These are phyloP conservation scores for Thymelicus sylvestris DNA, from an alignment of 2,888 invertebrate genomes.

Conservation along the genomic window DNA sequence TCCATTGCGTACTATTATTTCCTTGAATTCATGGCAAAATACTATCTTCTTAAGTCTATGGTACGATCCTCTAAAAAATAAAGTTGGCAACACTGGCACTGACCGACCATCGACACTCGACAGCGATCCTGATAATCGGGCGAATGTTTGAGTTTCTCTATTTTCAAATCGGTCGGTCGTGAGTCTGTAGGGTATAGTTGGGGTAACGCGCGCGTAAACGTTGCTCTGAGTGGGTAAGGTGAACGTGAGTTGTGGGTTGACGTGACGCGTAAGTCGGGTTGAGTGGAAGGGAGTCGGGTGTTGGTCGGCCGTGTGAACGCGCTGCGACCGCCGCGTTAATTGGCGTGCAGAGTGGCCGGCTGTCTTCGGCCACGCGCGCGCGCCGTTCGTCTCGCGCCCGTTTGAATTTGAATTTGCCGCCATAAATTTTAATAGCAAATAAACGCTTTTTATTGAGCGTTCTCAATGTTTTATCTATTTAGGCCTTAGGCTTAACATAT, in stretches of 20 bases:
- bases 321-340: slow-evolving; percentile 77
- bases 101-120: slow-evolving; percentile 82
- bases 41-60: no score
- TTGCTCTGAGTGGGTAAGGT: slow-evolving; percentile 51
- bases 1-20: no score
- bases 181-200: slow-evolving; percentile 52
- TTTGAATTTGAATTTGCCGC: slow-evolving; percentile 66
- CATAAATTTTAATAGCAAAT: slow-evolving; percentile 58
- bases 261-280: slow-evolving; percentile 45
- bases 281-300: slow-evolving; percentile 58
- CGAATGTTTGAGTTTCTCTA: slow-evolving; percentile 80
- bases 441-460: slow-evolving; percentile 45
- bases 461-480: slow-evolving; percentile 41
- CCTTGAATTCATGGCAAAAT: no score
- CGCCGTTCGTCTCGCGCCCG: slow-evolving; percentile 58
- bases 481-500: neutral
- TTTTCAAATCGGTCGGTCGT: slow-evolving; percentile 74
- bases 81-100: no score
- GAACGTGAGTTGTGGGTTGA: slow-evolving; percentile 55
- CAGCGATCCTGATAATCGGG: slow-evolving; percentile 81
- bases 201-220: slow-evolving; percentile 62
- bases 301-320: slow-evolving; percentile 73
- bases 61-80: no score
- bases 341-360: slow-evolving; percentile 75
- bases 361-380: slow-evolving; percentile 67